Percentiles rank a stretch among this genome's conserved stretches.
phyloP scores from a whole-genome alignment of 1,140 invertebrate species.

The Drosophila lini region DNA sequence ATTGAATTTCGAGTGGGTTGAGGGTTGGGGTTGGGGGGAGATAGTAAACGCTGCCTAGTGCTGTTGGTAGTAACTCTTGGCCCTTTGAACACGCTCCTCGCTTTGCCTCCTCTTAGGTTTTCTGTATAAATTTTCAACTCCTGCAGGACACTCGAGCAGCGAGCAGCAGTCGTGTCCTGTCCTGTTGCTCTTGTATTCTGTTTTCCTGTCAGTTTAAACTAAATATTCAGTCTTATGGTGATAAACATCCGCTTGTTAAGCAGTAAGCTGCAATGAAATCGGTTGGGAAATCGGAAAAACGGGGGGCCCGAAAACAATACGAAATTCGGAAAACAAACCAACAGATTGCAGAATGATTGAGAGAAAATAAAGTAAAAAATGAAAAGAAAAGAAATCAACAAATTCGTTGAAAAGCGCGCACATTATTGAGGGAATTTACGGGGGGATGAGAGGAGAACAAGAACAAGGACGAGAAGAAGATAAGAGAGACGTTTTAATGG shows the following conservation, averaged over 20 bases:
- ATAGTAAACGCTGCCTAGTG: conserved; percentile 30
- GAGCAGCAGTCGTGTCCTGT: conserved; percentile 29
- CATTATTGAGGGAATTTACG: conserved; percentile 52
- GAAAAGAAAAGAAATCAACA: conserved; percentile 41
- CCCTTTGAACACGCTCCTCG: conserved; percentile 59
- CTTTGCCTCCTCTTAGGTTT: conserved; percentile 3
- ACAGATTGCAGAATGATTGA: conserved; percentile 40
- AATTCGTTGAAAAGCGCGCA: conserved; percentile 69
- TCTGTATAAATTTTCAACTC: conserved; percentile 36
- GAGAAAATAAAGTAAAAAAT: conserved; percentile 14
- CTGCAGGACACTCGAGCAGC: conserved; percentile 37
- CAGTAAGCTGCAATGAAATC: conserved; percentile 62
- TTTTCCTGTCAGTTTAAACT: conserved; percentile 71
- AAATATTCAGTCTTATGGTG: conserved; percentile 84
- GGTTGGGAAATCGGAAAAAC: conserved; percentile 5
- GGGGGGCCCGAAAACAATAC: conserved; percentile 16
- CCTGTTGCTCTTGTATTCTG: conserved; percentile 42
- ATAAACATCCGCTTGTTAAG: conserved; percentile 84
- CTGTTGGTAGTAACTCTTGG: conserved; percentile 64
- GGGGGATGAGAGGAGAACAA: conserved; percentile 24
- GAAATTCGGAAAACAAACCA: conserved; percentile 32
- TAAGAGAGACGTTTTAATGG: conserved; percentile 80
- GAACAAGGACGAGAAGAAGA: conserved; percentile 78
- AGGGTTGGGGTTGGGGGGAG: background rate
- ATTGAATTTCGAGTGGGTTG: conserved; percentile 40